Evolutionary conservation across 2,888 invertebrate genomes (phyloP), one percentile per base, ranked within the genome.

Genomic region (Baronia brevicornis): DNA sequence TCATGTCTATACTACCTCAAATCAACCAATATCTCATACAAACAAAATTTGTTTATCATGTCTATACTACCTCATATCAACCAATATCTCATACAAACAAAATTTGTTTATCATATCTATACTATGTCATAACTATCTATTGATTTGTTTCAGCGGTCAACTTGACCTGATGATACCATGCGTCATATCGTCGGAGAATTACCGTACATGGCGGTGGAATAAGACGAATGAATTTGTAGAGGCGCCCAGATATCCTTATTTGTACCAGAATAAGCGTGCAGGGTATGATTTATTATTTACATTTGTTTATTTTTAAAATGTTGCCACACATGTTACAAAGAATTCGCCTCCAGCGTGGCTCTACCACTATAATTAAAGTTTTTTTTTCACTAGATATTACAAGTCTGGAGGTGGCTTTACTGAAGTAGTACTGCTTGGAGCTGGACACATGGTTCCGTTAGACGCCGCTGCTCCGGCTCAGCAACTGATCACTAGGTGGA

Each of bases 381-480:
- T 14, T 21, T 15, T 27, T 33, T 3, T 18, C 33, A 26, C 4
- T 36, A 89, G 88, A 3, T 89, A 88, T 52, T 67, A 75, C 24
- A 87, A 86, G 48, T 72, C 67, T 5, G 86, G 84, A 1, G 84
- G 85, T 1, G 73, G 74, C 7, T 63, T 90, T 6, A 85, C 85
- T 1, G 88, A 88, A 51, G 80, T 86, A 5, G 58, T 89, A 25
- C 61, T 90, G 3, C 71, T 88, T 4, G 86, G 88, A 28, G 88
- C 90, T 0, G 90, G 91, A 0, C 90, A 91, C 60, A 87, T 90
- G 86, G 88, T 86, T 1, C 87, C 90, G 0, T 39, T 79, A 9
- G 89, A 90, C 63, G 75, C 84, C 39, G 89, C 89, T 0, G 78
- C 67, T 14, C 79, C 84, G 24, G 68, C 79, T 1, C 79, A 80